Evolutionary conservation across 1,140 invertebrate genomes (phyloP), one percentile per base, ranked within the genome.

Genomic region (Magallana gigas): DNA sequence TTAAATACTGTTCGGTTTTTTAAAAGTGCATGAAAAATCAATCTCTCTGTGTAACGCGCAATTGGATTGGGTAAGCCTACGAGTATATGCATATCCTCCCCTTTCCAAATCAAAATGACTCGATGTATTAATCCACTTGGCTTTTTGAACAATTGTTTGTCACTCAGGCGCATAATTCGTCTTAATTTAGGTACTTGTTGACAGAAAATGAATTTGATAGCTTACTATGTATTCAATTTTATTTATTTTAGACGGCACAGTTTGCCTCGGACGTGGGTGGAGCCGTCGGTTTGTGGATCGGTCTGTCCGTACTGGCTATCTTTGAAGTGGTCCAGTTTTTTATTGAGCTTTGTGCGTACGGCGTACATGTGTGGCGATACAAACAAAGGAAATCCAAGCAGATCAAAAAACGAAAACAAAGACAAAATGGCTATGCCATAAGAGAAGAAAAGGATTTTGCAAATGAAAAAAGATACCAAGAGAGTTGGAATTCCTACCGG

Each of bases 241-340:
- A 82, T 60, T 76, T 8, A n/a, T 90, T 88, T 9, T 87, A 92
- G 92, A 62, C 57, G 0, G 83, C 86, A 4, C 92, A 93, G 89
- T 93, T 93, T 85, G 68, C 91, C 6, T 93, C 92, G 11, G 92
- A 93, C 76, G 85, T 93, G 8, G 92, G 92, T 16, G 92, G 92
- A 8, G 89, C 91, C 11, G 83, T 93, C 14, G 92, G 92, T 8
- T 85, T 93, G 62, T 93, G 90, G 89, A 90, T 93, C 11, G 92
- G 92, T 1, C 76, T 92, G 48, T 92, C 91, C 9, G 82, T 92
- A 0, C 84, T 93, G 5, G 90, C 89, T 82, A 76, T 93, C 4
- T 90, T 91, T 83, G 92, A 93, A 84, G 58, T 93, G 6, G 59
- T 91, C 0, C 89, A 92, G 64, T 68, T 92, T 9, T 16, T 89